A percentile compares a stretch with the other conserved stretches of the same genome.
Conservation (phyloP, 2,888 invertebrate genomes). For the Euphydryas editha region DNA sequence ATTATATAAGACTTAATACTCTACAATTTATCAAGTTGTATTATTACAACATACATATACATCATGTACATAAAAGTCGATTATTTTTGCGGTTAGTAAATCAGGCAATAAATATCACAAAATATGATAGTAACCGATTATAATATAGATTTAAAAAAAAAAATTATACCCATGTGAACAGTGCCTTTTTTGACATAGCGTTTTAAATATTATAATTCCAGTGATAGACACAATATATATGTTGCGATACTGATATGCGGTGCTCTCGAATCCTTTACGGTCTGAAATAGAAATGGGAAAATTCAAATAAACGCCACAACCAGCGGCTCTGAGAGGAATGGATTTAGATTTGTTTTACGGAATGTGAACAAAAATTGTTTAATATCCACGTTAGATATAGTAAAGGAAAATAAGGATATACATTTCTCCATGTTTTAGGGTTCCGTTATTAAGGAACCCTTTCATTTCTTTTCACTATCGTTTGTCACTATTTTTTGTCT, state of each 20-base stretch:
- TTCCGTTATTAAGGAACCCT: not conserved
- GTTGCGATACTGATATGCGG: conserved; percentile 19
- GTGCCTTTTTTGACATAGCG: not conserved
- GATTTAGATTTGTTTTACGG: conserved; percentile 57
- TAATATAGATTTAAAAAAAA: too few species aligned
- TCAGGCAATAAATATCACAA: not conserved
- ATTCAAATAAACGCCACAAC: conserved; percentile 67
- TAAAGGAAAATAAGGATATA: conserved; percentile 16
- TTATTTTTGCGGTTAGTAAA: too few species aligned
- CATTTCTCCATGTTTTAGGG: not conserved
- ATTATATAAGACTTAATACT: conserved; percentile 14
- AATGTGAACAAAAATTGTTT: conserved; percentile 58
- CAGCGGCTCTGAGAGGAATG: conserved; percentile 53
- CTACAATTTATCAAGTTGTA: not conserved
- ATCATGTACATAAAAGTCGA: not conserved
- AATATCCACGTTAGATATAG: conserved; percentile 47
- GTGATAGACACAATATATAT: conserved; percentile 26
- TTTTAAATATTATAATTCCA: conserved; percentile 26
- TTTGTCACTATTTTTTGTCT: not conserved
- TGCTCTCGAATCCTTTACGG: conserved; percentile 46
- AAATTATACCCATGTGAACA: not conserved
- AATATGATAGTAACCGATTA: too few species aligned
- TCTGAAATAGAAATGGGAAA: conserved; percentile 54
- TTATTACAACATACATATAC: not conserved
- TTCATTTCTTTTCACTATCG: not conserved